Base-by-base conservation (phyloP, 2,797 vertebrate species). In the Sebastes kiyomatsui region DNA sequence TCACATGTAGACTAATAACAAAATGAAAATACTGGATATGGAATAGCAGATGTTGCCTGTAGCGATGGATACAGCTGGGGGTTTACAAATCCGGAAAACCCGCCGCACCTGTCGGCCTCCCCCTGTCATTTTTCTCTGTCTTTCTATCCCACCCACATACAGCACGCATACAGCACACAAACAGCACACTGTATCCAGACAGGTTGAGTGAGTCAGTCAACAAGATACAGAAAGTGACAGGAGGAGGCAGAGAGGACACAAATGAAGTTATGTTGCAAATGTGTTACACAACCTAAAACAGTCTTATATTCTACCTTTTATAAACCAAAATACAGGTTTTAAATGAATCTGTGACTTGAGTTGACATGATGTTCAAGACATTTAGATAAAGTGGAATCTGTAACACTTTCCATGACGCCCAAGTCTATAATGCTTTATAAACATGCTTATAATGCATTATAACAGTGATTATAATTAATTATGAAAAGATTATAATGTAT, bases 161-260 rank as follows among this genome's bases (percentile, higher is more conserved):
- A 59, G 22, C 42, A 46, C 16, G 3, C 42, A 46, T 18, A 46
- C 42, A 59, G 22, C 42, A 46, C 16, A 3, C 42, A 46, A 7
- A 9, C 18, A 54, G 49, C 23, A 42, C 12, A 30, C 32, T 72
- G 60, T 66, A 60, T 25, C 64, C 68, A 33, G 60, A 83, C 88
- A 77, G 72, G 73, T 83, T 79, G 79, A 78, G 74, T 69, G 75
- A 77, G 83, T 61, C 74, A 33, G 54, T 67, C 64, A 75, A 67
- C 13, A 4, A 33, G 23, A 52, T 54, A 65, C 38, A 78, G 49
- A 81, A 59, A 75, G 25, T 59, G 79, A 82, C 13, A 60, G 61
- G n/a, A 60, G 68, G 23, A 71, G 49, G 59, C 14, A 22, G 59
- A 77, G 3, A 13, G 38, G 56, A 62, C 23, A 14, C 7, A 61